These are phyloP conservation scores for Lepidurus apus DNA, from an alignment of 1,140 invertebrate genomes.

Conservation along the genomic window DNA sequence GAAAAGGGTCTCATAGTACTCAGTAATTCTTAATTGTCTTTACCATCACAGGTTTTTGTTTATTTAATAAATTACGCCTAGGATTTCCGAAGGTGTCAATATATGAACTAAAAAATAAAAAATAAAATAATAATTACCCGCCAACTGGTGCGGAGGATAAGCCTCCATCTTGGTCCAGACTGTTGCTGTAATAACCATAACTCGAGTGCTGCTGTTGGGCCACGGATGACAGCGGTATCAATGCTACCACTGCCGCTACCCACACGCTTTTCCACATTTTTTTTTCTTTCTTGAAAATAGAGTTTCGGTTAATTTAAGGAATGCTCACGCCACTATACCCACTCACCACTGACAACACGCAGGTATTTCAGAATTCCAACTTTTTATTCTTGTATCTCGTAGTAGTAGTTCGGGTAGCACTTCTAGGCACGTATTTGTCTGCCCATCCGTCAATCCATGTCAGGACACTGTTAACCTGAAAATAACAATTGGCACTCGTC, in stretches of 20 bases:
- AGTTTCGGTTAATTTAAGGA: neutral
- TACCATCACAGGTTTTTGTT: neutral
- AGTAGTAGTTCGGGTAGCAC: neutral
- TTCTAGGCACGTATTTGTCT: neutral
- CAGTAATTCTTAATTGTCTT: neutral
- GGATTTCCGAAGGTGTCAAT: too few relatives aligned
- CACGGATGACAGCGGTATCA: neutral
- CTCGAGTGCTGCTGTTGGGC: slow-evolving; percentile 4
- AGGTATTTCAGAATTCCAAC: neutral
- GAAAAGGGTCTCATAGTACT: neutral
- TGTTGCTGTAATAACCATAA: slow-evolving; percentile 11
- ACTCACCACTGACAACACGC: neutral
- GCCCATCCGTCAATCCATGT: neutral
- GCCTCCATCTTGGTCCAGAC: slow-evolving; percentile 13
- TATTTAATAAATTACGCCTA: too few relatives aligned
- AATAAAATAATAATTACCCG: neutral
- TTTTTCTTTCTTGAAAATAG: neutral
- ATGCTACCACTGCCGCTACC: neutral
- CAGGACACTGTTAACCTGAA: neutral
- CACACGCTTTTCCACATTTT: slow-evolving; percentile 6
- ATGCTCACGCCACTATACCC: neutral
- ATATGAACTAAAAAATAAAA: neutral
- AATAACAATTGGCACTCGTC: neutral
- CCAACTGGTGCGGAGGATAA: neutral
- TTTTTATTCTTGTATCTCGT: neutral